Conservation (phyloP, 2,888 invertebrate species). For the Pandemis heparana region DNA sequence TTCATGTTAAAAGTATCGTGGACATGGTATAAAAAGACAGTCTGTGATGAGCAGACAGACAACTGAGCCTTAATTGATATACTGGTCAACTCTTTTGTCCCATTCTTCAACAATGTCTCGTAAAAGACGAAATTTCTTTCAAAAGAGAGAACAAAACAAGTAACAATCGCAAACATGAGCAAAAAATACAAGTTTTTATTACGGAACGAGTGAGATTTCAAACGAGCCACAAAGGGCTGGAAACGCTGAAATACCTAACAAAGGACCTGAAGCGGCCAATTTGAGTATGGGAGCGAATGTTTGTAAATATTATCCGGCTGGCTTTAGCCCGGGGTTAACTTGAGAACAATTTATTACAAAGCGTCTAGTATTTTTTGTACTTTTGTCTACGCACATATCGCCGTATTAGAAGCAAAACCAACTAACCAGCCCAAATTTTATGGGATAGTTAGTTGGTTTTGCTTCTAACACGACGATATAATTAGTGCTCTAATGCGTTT, state of each 20-base stretch:
- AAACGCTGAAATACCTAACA: constrained; percentile 3
- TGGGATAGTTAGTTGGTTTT: too few relatives aligned
- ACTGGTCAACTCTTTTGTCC: not conserved
- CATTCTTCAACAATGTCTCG: not conserved
- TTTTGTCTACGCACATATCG: too few relatives aligned
- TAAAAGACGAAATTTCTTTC: not conserved
- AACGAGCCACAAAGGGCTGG: constrained; percentile 4
- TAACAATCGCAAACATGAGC: not conserved
- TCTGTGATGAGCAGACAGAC: too few relatives aligned
- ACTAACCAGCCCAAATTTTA: too few relatives aligned
- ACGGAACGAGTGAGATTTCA: constrained; percentile 1
- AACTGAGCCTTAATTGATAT: too few relatives aligned
- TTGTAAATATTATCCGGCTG: not conserved
- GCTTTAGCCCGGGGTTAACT: not conserved
- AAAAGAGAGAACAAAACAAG: not conserved
- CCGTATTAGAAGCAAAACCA: too few relatives aligned
- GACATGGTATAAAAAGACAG: too few relatives aligned
- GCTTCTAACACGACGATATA: too few relatives aligned
- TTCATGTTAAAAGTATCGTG: too few relatives aligned
- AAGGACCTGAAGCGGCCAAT: not conserved
- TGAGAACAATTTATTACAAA: not conserved
- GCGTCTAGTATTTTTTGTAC: not conserved
- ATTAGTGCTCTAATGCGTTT: too few relatives aligned
- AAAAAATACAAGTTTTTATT: constrained; percentile 5
- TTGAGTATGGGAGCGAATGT: not conserved